phyloP scores from a whole-genome alignment of 2,797 vertebrate species.

The Acanthurus lineatus region DNA sequence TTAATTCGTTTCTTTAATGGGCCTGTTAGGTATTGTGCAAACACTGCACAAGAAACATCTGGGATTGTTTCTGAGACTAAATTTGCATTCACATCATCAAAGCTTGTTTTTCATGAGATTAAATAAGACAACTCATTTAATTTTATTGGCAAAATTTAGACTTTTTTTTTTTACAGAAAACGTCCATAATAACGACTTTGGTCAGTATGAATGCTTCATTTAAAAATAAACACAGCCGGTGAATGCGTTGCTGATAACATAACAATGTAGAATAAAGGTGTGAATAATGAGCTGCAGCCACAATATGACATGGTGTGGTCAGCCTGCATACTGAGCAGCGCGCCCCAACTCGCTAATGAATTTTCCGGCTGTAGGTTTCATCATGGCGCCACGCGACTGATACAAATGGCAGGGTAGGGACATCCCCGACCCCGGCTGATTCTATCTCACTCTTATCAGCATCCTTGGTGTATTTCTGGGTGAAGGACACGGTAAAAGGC shows the following conservation, averaged over 20 bases:
- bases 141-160: slow-evolving; percentile 1
- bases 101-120: slow-evolving; percentile 15
- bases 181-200: background rate
- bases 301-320: slow-evolving; percentile 39
- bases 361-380: slow-evolving; percentile 56
- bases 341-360: slow-evolving; percentile 50
- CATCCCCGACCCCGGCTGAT: slow-evolving; percentile 67
- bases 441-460: slow-evolving; percentile 70
- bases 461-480: slow-evolving; percentile 50
- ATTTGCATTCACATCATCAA: slow-evolving; percentile 1
- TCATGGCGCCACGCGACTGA: slow-evolving; percentile 48
- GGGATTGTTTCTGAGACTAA: slow-evolving; percentile 4
- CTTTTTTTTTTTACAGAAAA: slow-evolving; percentile 7
- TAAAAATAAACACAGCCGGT: slow-evolving; percentile 5
- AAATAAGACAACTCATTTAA: slow-evolving; percentile 2
- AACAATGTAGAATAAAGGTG: slow-evolving; percentile 24
- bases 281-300: slow-evolving; percentile 49
- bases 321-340: slow-evolving; percentile 38
- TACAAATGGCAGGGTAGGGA: slow-evolving; percentile 65
- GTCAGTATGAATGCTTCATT: background rate
- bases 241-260: slow-evolving; percentile 11
- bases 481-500: slow-evolving; percentile 72
- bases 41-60: background rate
- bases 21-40: background rate
- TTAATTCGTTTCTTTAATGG: background rate